A percentile compares a stretch with the other conserved stretches of the same genome.
These are phyloP conservation scores for Callipepla californica DNA, from an alignment of 2,113 vertebrate species.

Conservation along the genomic window DNA sequence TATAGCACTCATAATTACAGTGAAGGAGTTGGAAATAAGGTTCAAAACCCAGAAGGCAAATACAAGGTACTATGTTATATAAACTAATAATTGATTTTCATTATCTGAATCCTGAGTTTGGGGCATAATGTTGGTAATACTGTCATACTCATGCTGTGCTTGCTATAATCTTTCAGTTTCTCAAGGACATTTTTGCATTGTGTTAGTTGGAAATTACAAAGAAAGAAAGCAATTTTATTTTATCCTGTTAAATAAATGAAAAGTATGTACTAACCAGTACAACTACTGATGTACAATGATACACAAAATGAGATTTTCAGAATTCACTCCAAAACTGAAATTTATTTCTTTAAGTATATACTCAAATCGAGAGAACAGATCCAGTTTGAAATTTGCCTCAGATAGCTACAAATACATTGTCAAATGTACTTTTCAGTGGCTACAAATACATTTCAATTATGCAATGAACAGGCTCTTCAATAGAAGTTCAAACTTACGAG, in stretches of 20 bases:
- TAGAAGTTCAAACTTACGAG: too few species aligned
- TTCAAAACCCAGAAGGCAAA: background rate
- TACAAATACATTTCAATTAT: too few species aligned
- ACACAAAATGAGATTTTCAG: background rate
- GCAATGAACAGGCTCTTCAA: too few species aligned
- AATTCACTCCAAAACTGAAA: background rate
- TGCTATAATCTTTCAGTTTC: background rate
- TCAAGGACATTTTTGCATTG: background rate
- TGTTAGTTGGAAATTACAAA: background rate
- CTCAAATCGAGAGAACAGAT: background rate
- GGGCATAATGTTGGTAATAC: background rate
- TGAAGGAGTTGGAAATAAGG: background rate
- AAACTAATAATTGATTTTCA: constrained; percentile 4
- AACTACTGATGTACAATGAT: background rate
- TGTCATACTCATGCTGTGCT: background rate
- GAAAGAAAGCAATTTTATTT: background rate
- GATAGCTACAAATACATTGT: too few species aligned
- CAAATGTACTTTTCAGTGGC: too few species aligned
- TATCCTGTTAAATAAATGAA: background rate
- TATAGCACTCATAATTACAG: background rate
- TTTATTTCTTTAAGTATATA: background rate
- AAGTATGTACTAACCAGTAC: background rate
- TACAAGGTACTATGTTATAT: background rate
- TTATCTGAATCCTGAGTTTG: background rate
- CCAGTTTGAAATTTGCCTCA: background rate